Evolutionary conservation across 2,797 vertebrate species (phyloP).

Genomic region (Zalophus californianus): DNA sequence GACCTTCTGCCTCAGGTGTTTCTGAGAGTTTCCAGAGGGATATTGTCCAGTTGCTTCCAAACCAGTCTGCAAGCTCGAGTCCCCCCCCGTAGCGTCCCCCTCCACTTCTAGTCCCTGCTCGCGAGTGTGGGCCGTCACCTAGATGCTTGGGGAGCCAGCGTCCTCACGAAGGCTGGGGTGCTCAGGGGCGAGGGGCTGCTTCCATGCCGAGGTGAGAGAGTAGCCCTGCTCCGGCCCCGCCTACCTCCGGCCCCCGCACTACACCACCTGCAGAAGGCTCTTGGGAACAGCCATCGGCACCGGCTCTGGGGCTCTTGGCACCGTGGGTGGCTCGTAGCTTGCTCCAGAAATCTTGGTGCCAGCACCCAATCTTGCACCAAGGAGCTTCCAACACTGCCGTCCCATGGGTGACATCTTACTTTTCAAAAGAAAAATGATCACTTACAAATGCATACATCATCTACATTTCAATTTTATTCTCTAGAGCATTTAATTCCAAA

Average conservation of each 20-base stretch:
- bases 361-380: neutral
- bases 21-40: neutral
- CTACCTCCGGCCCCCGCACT: fast-evolving
- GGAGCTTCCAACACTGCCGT: neutral
- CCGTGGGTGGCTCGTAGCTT: fast-evolving
- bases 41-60: neutral
- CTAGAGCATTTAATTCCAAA: slow-evolving; percentile 25
- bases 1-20: neutral
- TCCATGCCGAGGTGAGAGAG: neutral
- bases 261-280: too few species aligned
- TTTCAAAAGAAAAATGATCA: slow-evolving; percentile 22
- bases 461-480: neutral
- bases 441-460: neutral
- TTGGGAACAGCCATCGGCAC: neutral
- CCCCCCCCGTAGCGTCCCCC: neutral
- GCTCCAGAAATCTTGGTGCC: neutral
- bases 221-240: neutral
- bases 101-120: neutral
- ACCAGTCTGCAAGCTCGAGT: neutral
- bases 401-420: slow-evolving; percentile 44
- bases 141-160: neutral
- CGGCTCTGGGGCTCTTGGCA: too few species aligned
- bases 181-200: neutral
- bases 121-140: neutral
- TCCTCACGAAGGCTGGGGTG: neutral